phyloP scores from a whole-genome alignment of 2,888 invertebrate genomes.

The Candidula unifasciata region DNA sequence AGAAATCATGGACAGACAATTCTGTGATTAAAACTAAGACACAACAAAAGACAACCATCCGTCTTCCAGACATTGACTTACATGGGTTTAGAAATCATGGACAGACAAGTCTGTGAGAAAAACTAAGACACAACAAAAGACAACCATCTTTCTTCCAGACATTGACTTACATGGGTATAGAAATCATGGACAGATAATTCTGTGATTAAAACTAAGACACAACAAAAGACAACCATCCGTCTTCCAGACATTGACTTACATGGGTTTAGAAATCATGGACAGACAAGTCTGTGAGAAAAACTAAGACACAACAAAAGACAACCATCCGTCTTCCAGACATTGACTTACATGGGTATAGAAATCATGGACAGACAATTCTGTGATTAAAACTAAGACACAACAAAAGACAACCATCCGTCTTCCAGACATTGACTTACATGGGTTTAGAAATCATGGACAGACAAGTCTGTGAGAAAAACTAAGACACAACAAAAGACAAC shows the following conservation, averaged over 20 bases:
- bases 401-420: neutral
- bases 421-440: neutral
- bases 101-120: neutral
- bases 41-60: neutral
- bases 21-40: neutral
- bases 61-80: neutral
- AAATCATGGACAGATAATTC: neutral
- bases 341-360: slow-evolving; percentile 15
- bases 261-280: neutral
- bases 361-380: neutral
- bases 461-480: neutral
- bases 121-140: neutral
- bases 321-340: neutral
- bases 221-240: neutral
- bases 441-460: neutral
- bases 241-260: neutral
- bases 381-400: neutral
- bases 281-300: neutral
- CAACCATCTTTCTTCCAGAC: neutral
- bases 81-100: neutral
- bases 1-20: neutral
- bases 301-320: neutral
- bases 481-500: neutral
- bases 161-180: slow-evolving; percentile 13
- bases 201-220: neutral